Evolutionary conservation across 2,797 vertebrate species (phyloP), one percentile per base, ranked within the genome.

Genomic region (Oreochromis grahami): DNA sequence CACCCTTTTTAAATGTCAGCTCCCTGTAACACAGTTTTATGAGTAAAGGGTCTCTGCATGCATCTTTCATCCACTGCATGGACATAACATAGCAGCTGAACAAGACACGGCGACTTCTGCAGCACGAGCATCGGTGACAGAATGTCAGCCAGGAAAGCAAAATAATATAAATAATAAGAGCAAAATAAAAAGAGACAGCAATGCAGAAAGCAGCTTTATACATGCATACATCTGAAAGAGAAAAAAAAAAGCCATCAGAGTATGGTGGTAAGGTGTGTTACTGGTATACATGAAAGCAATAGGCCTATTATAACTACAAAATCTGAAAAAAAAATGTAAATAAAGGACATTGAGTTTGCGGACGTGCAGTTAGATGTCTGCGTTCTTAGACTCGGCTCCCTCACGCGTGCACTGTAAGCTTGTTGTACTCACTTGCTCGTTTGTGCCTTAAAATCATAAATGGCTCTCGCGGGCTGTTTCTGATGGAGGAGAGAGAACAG

Each of bases 401-500:
- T 50, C 38, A 14, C 14, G 3, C 19, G 5, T 53, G 77, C 55
- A 17, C 68, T 11, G 29, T 41, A 48, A 77, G 55, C 76, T 82
- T 29, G 70, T 50, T 86, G 83, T 97, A 98, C 99, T 99, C 97
- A 99, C 99, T 99, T 99, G 93, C 98, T 96, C n/a, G 98, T 97
- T 94, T 99, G 98, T 96, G 99, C 99, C 96, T 99, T 99, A 96
- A 99, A 99, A 95, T 99, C 98, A 92, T 99, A 99, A 91, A 99
- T 97, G 93, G 98, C 99, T 97, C 96, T 97, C 86, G 98, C 98
- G 91, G 98, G 97, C 95, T 99, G 94, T 95, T 98, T 98, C 98
- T 98, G 97, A 96, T 95, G 93, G 85, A 96, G 96, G 90, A 96
- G 95, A 96, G 96, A 96, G 95, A 95, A 96, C 84, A 97, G 96